Base-by-base conservation (phyloP, 2,797 vertebrate genomes). In the Liasis olivaceus region DNA sequence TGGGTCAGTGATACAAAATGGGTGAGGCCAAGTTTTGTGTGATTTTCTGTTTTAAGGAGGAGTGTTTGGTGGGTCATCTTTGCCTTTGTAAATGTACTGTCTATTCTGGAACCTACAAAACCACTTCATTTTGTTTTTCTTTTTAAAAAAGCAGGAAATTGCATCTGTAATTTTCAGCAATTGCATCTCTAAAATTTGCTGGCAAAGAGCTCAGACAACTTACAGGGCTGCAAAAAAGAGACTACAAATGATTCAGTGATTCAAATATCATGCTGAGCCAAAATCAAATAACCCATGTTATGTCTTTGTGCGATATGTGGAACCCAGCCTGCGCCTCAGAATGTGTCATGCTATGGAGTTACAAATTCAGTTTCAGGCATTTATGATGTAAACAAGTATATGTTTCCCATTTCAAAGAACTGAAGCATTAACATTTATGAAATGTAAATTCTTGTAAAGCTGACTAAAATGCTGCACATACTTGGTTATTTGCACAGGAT, bases 391-490 rank as follows among this genome's bases (percentile, higher is more conserved):
- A 56, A 86, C 58, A 90, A 63, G 47, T 88, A 11, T 90, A 87
- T 54, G 90, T 91, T 93, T 88, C 42, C 56, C 24, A 63, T 47
- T 66, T n/a, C 5, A 14, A 89, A 64, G 69, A 26, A 54, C 47
- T 62, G 85, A 92, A 51, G 91, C 64, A 63, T 7, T 8, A 51
- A 81, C 90, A 85, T 20, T 59, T 47, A 28, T 2, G 31, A 92
- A 92, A 86, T 58, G 17, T 26, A 59, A 1, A 1, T 8, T 47
- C 54, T 87, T 94, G 77, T 89, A 36, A 20, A 84, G 56, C 54
- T 1, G 0, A 26, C 93, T 90, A 96, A 90, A 63, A 56, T 88
- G 13, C 89, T 95, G 88, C 59, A 92, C 0, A 66, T 94, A 63
- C 88, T 94, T 60, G 42, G 4, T 84, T 87, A 92, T 22, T 24